phyloP scores from a whole-genome alignment of 2,888 invertebrate genomes.

The Nebria salina region DNA sequence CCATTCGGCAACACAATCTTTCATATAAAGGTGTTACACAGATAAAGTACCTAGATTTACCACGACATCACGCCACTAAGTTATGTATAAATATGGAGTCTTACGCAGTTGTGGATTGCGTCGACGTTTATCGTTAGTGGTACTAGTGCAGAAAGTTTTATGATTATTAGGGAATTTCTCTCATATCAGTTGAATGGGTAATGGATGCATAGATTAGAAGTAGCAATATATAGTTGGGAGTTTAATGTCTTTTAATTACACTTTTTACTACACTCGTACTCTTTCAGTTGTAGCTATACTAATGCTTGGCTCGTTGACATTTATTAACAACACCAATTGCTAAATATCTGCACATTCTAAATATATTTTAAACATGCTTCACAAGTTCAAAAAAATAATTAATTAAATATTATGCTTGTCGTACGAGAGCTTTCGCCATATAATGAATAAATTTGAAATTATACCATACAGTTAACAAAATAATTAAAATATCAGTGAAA shows the following conservation, averaged over 20 bases:
- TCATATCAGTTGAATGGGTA: constrained; percentile 34
- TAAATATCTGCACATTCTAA: background rate
- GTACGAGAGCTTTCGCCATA: no score
- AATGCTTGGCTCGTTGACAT: constrained; percentile 27
- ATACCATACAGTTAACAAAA: no score
- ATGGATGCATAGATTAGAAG: constrained; percentile 40
- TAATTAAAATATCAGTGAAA: no score
- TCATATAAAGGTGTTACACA: constrained; percentile 26
- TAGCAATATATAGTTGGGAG: constrained; percentile 29
- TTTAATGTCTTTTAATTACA: constrained; percentile 44
- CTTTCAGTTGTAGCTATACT: constrained; percentile 24
- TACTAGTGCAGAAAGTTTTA: constrained; percentile 15
- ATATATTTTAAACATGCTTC: background rate
- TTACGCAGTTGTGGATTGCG: background rate
- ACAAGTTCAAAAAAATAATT: no score
- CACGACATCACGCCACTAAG: constrained; percentile 4
- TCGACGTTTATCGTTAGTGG: background rate
- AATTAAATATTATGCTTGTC: no score
- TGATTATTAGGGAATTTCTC: constrained; percentile 39
- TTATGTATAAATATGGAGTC: background rate
- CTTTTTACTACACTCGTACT: constrained; percentile 32
- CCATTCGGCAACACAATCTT: background rate
- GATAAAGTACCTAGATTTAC: constrained; percentile 18
- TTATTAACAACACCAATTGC: constrained; percentile 20
- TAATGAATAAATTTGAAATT: no score